phyloP scores from a whole-genome alignment of 2,797 vertebrate genomes.

The Gymnothorax reevesii region DNA sequence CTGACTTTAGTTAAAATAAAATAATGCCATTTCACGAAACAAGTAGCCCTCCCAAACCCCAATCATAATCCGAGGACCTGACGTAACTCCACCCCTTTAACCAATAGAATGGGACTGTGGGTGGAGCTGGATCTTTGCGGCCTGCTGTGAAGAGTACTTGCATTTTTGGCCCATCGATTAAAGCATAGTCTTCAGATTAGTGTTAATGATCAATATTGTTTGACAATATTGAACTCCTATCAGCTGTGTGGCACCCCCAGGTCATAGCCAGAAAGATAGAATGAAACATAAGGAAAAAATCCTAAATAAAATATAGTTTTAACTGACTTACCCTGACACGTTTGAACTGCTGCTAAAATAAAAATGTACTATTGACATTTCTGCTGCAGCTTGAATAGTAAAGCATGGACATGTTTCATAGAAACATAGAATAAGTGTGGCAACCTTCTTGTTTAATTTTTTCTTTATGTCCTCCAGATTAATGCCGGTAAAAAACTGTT shows the following conservation, averaged over 20 bases:
- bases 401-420: not conserved
- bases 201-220: constrained; percentile 24
- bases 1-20: not conserved
- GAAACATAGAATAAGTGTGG: not conserved
- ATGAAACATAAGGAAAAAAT: constrained; percentile 22
- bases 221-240: constrained; percentile 8
- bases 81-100: too few relatives aligned
- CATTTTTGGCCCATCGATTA: constrained; percentile 32
- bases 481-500: too few relatives aligned
- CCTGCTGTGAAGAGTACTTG: not conserved
- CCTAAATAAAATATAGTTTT: constrained; percentile 5
- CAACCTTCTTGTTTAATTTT: not conserved
- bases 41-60: not conserved
- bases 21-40: not conserved
- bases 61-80: too few relatives aligned
- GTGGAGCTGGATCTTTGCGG: too few relatives aligned
- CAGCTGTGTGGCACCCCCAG: not conserved
- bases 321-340: not conserved
- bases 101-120: not conserved
- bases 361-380: constrained; percentile 3
- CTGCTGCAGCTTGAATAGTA: not conserved
- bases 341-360: constrained; percentile 7
- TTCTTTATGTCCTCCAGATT: too few relatives aligned
- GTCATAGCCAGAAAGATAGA: constrained; percentile 14
- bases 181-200: constrained; percentile 13